These are phyloP conservation scores for Acanthosoma haemorrhoidale DNA, from an alignment of 2,888 invertebrate genomes.

Conservation along the genomic window DNA sequence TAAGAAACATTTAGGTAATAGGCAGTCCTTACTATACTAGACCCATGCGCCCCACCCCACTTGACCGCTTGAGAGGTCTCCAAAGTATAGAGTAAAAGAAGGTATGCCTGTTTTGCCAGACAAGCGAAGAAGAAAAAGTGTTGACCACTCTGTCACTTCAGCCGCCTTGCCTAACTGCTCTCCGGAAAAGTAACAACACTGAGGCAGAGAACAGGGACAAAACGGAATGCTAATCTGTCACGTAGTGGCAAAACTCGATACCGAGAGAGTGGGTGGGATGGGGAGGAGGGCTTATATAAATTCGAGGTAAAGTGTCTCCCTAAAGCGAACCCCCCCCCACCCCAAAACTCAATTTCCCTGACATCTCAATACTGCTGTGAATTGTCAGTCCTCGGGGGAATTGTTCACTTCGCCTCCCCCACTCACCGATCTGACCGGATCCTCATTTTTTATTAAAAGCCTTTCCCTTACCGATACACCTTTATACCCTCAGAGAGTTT, in stretches of 20 bases:
- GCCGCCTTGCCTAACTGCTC: no score
- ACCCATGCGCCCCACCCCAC: no score
- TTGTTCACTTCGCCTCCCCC: conserved; percentile 13
- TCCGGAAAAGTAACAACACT: background rate
- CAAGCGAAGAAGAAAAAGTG: background rate
- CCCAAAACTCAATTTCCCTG: conserved; percentile 25
- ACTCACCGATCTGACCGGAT: conserved; percentile 16
- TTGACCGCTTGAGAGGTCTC: no score
- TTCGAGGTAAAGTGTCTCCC: conserved; percentile 26
- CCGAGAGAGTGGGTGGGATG: background rate
- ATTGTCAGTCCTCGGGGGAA: conserved; percentile 22
- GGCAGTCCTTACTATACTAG: no score
- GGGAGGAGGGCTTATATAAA: conserved; percentile 20
- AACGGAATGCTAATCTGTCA: conserved; percentile 25
- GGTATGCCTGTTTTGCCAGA: background rate
- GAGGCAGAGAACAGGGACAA: background rate
- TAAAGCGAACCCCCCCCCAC: background rate
- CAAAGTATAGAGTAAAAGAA: background rate
- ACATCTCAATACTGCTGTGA: conserved; percentile 29
- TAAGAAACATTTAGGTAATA: no score
- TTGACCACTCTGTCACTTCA: background rate
- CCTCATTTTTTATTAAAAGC: conserved; percentile 28
- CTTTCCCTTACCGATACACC: conserved; percentile 12
- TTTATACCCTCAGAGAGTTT: background rate
- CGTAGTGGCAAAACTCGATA: conserved; percentile 27